Base-by-base conservation (phyloP, 2,797 vertebrate genomes). In the Anguilla marmorata region DNA sequence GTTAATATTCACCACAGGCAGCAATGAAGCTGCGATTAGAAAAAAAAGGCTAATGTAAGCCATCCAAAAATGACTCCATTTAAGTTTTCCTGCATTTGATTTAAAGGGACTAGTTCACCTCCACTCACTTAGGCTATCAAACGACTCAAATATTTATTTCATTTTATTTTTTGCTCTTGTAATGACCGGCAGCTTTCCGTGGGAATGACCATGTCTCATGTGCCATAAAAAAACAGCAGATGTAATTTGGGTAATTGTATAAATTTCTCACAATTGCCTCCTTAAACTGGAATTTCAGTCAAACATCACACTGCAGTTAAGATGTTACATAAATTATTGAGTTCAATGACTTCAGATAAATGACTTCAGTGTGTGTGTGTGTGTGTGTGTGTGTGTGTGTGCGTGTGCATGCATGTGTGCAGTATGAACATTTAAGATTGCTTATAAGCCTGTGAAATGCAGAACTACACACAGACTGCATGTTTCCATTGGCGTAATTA, bases 371-470 rank as follows among this genome's bases (percentile, higher is more conserved):
- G 33, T 16, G 2, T 76, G 33, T 37, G 33, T 37, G 2, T 74
- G 21, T 66, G 63, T 66, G 21, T 83, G 80, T 41, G 45, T 41
- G 33, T 80, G 76, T 80, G 76, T 80, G 76, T 41, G 76, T 41
- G 76, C 21, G 8, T 41, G 76, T 80, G 76, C 8, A 33, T 80
- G 76, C n/a, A 7, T 52, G 80, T 84, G 80, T 0, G 37, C 41
- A 45, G 41, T 21, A 27, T 50, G 45, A 9, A 52, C 21, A 21
- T 52, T 30, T 84, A 27, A 9, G 80, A 24, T 30, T 84, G 12
- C 19, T 8, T n/a, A 37, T 84, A 27, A 48, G 45, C 45, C 3
- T n/a, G 12, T 84, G 76, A 80, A 41, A 48, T 7, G 33, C 33
- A 48, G 33, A 80, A 48, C 21, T 80, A 27, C 9, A 27, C n/a